phyloP scores from a whole-genome alignment of 2,113 vertebrate genomes.

The Mohoua ochrocephala region DNA sequence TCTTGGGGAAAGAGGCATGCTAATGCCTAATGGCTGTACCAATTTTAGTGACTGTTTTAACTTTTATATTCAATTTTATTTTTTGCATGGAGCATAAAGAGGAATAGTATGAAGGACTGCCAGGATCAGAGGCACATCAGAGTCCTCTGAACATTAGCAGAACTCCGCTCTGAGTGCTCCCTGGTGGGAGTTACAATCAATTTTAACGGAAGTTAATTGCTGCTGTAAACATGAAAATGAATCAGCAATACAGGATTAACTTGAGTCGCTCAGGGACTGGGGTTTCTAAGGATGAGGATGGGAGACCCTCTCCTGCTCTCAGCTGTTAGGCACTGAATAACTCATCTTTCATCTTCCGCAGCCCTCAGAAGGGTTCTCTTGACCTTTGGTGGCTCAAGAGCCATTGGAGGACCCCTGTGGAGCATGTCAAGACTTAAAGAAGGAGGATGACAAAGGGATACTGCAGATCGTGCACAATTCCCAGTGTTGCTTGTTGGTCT shows the following conservation, averaged over 20 bases:
- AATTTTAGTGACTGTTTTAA: neutral
- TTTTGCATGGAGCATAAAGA: neutral
- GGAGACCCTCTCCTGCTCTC: neutral
- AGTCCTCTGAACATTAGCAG: neutral
- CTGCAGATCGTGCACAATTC: neutral
- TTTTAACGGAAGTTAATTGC: neutral
- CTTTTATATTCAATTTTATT: neutral
- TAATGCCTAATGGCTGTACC: neutral
- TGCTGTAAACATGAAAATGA: neutral
- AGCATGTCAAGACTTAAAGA: neutral
- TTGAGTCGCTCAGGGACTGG: neutral
- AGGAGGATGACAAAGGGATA: neutral
- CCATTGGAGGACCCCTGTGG: neutral
- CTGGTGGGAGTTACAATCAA: neutral
- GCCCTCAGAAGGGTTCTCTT: neutral
- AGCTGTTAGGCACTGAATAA: neutral
- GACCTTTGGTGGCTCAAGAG: neutral
- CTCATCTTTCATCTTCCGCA: neutral
- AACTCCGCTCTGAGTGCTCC: neutral
- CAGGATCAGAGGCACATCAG: neutral
- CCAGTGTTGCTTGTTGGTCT: rapidly evolving
- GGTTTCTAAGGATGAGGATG: neutral
- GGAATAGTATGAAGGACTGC: neutral
- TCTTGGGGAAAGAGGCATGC: neutral
- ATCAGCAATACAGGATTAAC: neutral